Conservation (phyloP, 2,888 invertebrate species). For the Oasisia sp. region DNA sequence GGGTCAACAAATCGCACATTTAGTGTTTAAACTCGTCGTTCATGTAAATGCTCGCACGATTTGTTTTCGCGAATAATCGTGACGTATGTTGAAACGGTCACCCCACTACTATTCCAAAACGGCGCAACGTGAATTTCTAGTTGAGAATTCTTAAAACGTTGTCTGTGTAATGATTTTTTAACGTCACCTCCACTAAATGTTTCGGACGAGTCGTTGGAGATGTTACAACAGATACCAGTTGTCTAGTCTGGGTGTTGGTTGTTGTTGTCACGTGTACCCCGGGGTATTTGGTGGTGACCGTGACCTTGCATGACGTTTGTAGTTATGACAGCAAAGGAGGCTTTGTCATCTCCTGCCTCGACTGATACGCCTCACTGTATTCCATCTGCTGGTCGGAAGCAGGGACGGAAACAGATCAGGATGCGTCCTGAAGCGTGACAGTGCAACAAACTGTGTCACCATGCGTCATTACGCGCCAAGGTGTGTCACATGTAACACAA, state of each 20-base stretch:
- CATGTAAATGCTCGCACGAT: too few relatives aligned
- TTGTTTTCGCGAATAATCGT: too few relatives aligned
- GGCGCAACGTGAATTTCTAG: neutral
- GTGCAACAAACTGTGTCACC: neutral
- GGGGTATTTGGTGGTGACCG: neutral
- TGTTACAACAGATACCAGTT: neutral
- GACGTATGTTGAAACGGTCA: too few relatives aligned
- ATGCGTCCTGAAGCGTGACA: neutral
- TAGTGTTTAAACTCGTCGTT: too few relatives aligned
- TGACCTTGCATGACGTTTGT: neutral
- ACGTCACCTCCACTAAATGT: neutral
- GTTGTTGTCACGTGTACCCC: neutral
- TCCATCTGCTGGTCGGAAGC: neutral
- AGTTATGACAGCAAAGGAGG: neutral
- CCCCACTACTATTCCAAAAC: too few relatives aligned
- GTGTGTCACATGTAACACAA: neutral
- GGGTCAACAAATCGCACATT: too few relatives aligned
- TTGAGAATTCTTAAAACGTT: neutral
- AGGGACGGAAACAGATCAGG: neutral
- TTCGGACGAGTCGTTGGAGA: neutral
- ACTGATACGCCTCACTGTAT: neutral
- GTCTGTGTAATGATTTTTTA: too few relatives aligned
- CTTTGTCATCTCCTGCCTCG: neutral
- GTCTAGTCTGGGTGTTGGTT: neutral
- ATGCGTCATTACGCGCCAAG: neutral